These are phyloP conservation scores for Amblyopsis rosae DNA, from an alignment of 2,113 vertebrate species.

Conservation along the genomic window DNA sequence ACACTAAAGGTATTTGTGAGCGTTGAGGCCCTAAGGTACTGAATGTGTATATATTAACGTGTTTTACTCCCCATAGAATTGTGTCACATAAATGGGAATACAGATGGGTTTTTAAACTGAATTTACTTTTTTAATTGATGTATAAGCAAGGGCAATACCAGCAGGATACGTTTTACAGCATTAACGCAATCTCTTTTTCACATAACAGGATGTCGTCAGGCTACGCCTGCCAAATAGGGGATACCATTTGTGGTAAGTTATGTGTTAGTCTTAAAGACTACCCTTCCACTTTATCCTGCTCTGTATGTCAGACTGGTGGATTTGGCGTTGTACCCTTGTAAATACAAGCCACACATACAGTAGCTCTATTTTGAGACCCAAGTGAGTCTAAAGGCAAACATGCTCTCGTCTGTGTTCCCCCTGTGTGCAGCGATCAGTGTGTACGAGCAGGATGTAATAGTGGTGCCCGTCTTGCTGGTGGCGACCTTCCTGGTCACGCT, in stretches of 20 bases:
- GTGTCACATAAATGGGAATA: too few relatives aligned
- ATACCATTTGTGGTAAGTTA: constrained; percentile 72
- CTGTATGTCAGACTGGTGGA: not conserved
- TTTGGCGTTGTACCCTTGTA: not conserved
- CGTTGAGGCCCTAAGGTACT: too few relatives aligned
- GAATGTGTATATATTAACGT: too few relatives aligned
- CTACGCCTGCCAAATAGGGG: constrained; percentile 51
- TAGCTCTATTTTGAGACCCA: not conserved
- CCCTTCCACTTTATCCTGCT: not conserved
- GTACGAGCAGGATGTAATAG: constrained; percentile 78
- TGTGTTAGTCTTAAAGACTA: not conserved
- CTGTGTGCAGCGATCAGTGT: constrained; percentile 66
- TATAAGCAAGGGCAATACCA: not conserved
- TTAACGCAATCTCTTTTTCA: too few relatives aligned
- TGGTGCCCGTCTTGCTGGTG: constrained; percentile 75
- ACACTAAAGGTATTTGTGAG: too few relatives aligned
- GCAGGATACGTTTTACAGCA: not conserved
- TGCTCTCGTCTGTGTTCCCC: not conserved
- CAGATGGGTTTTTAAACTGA: too few relatives aligned
- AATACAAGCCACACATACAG: not conserved
- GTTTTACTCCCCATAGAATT: too few relatives aligned
- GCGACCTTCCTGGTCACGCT: constrained; percentile 68
- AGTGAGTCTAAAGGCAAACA: not conserved
- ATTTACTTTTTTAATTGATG: too few relatives aligned
- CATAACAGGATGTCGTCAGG: constrained; percentile 71